Conservation (phyloP, 2,888 invertebrate species). For the Brenthis ino region DNA sequence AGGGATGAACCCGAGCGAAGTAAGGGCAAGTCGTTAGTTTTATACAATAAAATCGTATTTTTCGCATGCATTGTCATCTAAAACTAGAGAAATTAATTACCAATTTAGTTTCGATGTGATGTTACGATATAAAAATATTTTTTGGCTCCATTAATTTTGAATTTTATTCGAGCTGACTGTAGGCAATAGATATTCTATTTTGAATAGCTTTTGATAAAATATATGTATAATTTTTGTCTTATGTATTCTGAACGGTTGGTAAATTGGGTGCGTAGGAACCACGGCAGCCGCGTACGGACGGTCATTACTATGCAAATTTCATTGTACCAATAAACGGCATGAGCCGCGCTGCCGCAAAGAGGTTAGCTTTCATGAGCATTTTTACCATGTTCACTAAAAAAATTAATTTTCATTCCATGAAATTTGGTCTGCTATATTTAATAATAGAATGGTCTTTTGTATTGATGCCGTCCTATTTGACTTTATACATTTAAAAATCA, state of each 20-base stretch:
- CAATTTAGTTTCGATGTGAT: slow-evolving; percentile 5
- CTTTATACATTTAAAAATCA: background rate
- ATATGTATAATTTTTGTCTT: slow-evolving; percentile 19
- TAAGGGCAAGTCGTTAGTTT: background rate
- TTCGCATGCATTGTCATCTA: slow-evolving; percentile 1
- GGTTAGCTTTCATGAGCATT: slow-evolving; percentile 68
- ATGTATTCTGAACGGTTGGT: slow-evolving; percentile 22
- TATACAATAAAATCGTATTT: slow-evolving; percentile 1
- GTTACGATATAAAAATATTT: background rate
- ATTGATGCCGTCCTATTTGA: background rate
- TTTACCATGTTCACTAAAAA: slow-evolving; percentile 74
- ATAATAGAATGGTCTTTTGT: slow-evolving; percentile 63
- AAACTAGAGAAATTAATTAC: slow-evolving; percentile 11
- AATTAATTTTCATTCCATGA: slow-evolving; percentile 68
- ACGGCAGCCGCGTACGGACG: slow-evolving; percentile 50
- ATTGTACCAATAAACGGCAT: slow-evolving; percentile 77
- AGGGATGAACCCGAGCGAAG: no score
- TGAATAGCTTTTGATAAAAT: slow-evolving; percentile 5
- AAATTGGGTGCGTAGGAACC: slow-evolving; percentile 35
- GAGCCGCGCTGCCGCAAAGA: slow-evolving; percentile 67
- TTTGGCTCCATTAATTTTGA: slow-evolving; percentile 13
- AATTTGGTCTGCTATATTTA: slow-evolving; percentile 69
- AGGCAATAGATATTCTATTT: slow-evolving; percentile 9
- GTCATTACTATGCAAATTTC: slow-evolving; percentile 81
- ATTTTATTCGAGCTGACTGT: background rate